Evolutionary conservation across 2,113 vertebrate genomes (phyloP).

Genomic region (Pogonocichla stellata): DNA sequence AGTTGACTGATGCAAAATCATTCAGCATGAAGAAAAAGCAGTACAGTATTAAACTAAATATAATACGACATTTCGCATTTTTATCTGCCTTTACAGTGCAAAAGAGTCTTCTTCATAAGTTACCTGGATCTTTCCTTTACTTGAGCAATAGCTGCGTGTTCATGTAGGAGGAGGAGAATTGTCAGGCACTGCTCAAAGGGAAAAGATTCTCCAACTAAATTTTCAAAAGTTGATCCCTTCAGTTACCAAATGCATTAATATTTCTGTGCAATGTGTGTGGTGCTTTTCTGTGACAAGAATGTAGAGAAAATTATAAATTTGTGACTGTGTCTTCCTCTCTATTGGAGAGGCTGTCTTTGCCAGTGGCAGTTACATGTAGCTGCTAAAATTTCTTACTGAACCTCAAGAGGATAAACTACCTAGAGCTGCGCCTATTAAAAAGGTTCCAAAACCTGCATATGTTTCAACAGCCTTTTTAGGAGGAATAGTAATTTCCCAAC

Average conservation of each 20-base stretch:
- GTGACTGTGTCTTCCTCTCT: neutral
- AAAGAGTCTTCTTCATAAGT: neutral
- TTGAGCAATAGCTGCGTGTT: neutral
- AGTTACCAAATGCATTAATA: neutral
- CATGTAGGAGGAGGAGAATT: neutral
- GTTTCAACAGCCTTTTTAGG: neutral
- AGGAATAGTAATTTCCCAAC: neutral
- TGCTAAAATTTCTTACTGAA: neutral
- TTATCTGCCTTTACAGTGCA: neutral
- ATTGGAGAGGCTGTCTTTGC: neutral
- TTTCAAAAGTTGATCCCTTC: neutral
- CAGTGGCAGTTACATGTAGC: neutral
- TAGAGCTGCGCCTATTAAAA: neutral
- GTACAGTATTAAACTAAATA: neutral
- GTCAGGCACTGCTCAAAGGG: neutral
- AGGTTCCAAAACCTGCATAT: neutral
- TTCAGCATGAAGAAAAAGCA: neutral
- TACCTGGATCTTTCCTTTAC: neutral
- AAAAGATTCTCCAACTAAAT: neutral
- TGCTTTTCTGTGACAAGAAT: neutral
- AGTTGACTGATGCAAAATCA: neutral
- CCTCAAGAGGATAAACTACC: neutral
- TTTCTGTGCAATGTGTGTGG: neutral
- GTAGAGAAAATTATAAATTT: neutral
- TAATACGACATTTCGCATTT: neutral